Percentiles rank a stretch among this genome's conserved stretches.
These are phyloP conservation scores for Antechinus stuartii DNA, from an alignment of 2,113 vertebrate genomes.

Conservation along the genomic window DNA sequence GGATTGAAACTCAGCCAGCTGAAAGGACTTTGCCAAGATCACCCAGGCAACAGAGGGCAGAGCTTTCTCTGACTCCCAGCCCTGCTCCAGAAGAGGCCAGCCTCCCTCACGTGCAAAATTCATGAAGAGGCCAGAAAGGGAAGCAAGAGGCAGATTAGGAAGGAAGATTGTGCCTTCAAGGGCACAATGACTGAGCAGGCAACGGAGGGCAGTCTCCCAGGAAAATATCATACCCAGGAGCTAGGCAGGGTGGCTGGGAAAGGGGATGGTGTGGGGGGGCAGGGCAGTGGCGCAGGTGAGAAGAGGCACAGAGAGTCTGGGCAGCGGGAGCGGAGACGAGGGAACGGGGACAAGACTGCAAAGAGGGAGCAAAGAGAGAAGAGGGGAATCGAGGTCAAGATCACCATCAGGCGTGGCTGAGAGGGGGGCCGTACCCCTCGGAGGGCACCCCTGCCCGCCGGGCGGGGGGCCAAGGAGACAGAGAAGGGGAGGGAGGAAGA, in stretches of 20 bases:
- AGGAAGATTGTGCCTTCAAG: background rate
- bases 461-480: too few species aligned
- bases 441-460: too few species aligned
- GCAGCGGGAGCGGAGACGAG: background rate
- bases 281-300: background rate
- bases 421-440: too few species aligned
- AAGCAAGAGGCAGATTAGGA: background rate
- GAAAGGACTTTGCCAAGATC: background rate
- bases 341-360: too few species aligned
- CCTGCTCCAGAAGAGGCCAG: too few species aligned
- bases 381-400: too few species aligned
- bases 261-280: background rate
- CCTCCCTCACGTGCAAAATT: too few species aligned
- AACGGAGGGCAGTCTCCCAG: background rate
- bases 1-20: too few species aligned
- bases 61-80: background rate
- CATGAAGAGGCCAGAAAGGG: background rate
- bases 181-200: too few species aligned
- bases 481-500: background rate
- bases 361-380: too few species aligned
- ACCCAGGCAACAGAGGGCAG: background rate
- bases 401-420: background rate
- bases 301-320: too few species aligned
- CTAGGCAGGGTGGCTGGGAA: background rate
- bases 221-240: background rate